Evolutionary conservation across 2,113 vertebrate genomes (phyloP).

Genomic region (Oryzias celebensis): DNA sequence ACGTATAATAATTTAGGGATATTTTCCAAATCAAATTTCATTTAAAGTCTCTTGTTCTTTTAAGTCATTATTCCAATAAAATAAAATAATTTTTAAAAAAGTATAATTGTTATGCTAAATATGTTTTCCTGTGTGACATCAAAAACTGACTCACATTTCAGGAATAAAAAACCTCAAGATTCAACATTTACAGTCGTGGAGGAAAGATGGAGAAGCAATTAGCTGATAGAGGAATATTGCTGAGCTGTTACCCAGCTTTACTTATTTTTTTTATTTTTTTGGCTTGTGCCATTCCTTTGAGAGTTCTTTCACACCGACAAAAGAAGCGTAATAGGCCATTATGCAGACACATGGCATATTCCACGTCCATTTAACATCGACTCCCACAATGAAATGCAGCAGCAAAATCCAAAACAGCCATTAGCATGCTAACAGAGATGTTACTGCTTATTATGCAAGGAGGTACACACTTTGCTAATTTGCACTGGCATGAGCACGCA

Average conservation of each 20-base stretch:
- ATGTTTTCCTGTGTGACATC: too few species aligned
- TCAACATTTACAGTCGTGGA: neutral
- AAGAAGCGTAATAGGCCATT: slow-evolving; percentile 63
- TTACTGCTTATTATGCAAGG: slow-evolving; percentile 42
- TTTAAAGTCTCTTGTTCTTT: too few species aligned
- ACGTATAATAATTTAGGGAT: too few species aligned
- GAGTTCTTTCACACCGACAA: slow-evolving; percentile 55
- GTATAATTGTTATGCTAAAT: too few species aligned
- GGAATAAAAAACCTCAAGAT: too few species aligned
- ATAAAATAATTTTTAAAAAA: too few species aligned
- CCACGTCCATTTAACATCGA: slow-evolving; percentile 50
- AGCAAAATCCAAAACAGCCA: slow-evolving; percentile 44
- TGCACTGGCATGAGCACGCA: slow-evolving; percentile 47
- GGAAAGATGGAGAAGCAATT: slow-evolving; percentile 14
- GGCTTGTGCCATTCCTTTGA: slow-evolving; percentile 48
- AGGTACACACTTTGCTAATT: slow-evolving; percentile 60
- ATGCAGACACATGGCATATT: slow-evolving; percentile 38
- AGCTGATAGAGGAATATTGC: slow-evolving; percentile 26
- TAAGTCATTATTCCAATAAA: too few species aligned
- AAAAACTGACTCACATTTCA: too few species aligned
- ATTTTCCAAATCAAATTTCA: too few species aligned
- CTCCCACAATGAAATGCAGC: slow-evolving; percentile 45
- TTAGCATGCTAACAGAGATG: slow-evolving; percentile 64
- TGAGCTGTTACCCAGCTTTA: slow-evolving; percentile 28
- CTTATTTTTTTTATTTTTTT: neutral